These are phyloP conservation scores for Ceratosolen solmsi DNA, from an alignment of 1,140 invertebrate species.

Conservation along the genomic window DNA sequence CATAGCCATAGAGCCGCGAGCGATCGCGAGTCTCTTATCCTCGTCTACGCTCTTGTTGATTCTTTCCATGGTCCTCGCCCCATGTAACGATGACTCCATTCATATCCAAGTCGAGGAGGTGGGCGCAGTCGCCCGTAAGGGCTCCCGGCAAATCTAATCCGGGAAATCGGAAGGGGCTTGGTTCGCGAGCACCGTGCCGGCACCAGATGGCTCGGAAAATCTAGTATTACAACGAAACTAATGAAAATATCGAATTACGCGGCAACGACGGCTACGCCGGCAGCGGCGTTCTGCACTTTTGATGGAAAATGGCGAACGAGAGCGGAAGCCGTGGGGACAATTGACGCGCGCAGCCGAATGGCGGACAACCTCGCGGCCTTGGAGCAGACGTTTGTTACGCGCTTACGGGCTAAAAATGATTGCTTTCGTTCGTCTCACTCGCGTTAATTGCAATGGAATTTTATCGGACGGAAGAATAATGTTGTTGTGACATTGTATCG, in stretches of 20 bases:
- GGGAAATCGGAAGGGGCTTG: neutral
- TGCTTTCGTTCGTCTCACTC: neutral
- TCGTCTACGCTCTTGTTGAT: neutral
- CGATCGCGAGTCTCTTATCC: neutral
- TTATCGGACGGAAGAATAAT: neutral
- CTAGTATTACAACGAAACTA: constrained; percentile 48
- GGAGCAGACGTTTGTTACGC: neutral
- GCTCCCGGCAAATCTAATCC: constrained; percentile 21
- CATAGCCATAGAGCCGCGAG: too few relatives aligned
- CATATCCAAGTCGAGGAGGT: neutral
- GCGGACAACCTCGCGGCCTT: neutral
- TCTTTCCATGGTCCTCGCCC: neutral
- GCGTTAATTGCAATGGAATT: neutral
- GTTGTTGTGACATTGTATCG: neutral
- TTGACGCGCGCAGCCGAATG: neutral
- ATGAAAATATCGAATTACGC: constrained; percentile 50
- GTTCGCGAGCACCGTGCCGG: neutral
- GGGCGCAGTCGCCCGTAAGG: neutral
- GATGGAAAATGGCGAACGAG: neutral
- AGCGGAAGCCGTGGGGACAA: neutral
- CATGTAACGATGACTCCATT: neutral
- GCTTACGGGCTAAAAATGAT: neutral
- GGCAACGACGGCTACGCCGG: too few relatives aligned
- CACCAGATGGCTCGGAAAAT: constrained; percentile 49
- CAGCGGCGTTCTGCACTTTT: neutral